Conservation (phyloP, 2,888 invertebrate species). For the Periphyllus acericola region DNA sequence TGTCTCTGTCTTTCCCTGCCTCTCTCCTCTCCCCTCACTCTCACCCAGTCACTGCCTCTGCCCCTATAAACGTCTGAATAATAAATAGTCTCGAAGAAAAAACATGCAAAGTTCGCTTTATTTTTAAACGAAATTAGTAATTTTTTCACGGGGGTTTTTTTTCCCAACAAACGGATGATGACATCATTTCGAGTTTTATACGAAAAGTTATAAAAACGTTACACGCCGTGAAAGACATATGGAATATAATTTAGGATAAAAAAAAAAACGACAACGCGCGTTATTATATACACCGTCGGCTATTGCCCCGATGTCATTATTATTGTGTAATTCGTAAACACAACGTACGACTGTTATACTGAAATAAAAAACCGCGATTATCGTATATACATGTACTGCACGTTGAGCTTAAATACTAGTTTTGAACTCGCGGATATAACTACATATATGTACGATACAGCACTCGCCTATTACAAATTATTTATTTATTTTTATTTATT, state of each 20-base stretch:
- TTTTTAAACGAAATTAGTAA: slow-evolving; percentile 12
- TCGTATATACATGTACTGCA: no score
- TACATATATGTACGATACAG: no score
- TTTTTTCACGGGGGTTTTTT: slow-evolving; percentile 21
- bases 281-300: background rate
- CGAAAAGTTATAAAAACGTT: slow-evolving; percentile 20
- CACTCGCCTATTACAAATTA: no score
- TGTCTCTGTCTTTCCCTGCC: no score
- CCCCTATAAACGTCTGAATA: background rate
- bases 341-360: no score
- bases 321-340: no score
- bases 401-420: no score
- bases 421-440: no score
- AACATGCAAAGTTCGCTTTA: slow-evolving; percentile 37
- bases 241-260: background rate
- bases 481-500: no score
- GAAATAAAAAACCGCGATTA: no score
- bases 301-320: no score
- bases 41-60: background rate
- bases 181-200: slow-evolving; percentile 18
- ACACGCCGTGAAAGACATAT: background rate
- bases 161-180: slow-evolving; percentile 9
- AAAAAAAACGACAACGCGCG: background rate
- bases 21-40: no score
- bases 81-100: background rate